A percentile compares a stretch with the other conserved stretches of the same genome.
Conservation (phyloP, 1,140 invertebrate genomes). For the Drepana arcuata region DNA sequence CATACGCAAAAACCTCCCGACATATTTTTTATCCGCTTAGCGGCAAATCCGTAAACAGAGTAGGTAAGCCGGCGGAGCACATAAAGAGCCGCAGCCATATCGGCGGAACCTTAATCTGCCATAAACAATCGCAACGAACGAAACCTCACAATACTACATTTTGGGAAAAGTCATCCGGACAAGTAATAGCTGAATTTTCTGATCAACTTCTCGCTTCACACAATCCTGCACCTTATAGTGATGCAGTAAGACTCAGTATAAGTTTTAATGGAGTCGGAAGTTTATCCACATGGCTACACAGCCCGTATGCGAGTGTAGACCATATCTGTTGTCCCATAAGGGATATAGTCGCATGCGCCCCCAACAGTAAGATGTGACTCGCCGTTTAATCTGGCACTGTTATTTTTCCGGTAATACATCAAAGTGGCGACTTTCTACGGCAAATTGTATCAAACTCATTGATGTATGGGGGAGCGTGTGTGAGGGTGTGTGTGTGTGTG, state of each 20-base stretch:
- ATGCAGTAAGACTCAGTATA: no score
- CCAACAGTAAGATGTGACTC: slow-evolving; percentile 7
- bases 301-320: no score
- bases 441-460: slow-evolving; percentile 51
- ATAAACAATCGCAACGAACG: slow-evolving; percentile 42
- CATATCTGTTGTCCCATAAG: no score
- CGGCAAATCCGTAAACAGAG: slow-evolving; percentile 23
- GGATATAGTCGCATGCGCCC: no score
- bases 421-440: slow-evolving; percentile 37
- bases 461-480: slow-evolving; percentile 27
- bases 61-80: slow-evolving; percentile 23
- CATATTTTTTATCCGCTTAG: slow-evolving; percentile 30
- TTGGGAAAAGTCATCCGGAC: slow-evolving; percentile 33
- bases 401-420: slow-evolving; percentile 53
- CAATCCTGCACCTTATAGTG: no score
- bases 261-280: no score
- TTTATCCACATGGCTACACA: no score
- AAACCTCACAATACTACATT: slow-evolving; percentile 40
- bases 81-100: slow-evolving; percentile 35
- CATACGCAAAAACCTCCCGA: slow-evolving; percentile 20
- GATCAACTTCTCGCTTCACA: slow-evolving; percentile 7
- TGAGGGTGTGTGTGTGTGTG: slow-evolving; percentile 8
- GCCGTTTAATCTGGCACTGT: slow-evolving; percentile 40
- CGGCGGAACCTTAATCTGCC: slow-evolving; percentile 35
- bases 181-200: slow-evolving; percentile 34